These are phyloP conservation scores for Polia nebulosa DNA, from an alignment of 2,888 invertebrate genomes.

Conservation along the genomic window DNA sequence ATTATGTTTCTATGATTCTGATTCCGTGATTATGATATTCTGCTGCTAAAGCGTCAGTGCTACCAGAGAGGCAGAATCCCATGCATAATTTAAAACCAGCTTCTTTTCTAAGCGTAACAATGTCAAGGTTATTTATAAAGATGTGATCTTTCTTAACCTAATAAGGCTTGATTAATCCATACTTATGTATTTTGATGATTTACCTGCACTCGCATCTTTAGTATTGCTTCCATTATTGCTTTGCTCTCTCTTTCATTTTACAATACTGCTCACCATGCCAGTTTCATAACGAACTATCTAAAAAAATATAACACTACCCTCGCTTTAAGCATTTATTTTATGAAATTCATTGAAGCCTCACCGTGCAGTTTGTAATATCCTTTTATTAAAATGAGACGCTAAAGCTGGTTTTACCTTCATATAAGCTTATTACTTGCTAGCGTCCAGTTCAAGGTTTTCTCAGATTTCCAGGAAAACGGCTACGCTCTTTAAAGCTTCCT, in stretches of 20 bases:
- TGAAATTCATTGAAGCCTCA: conserved; percentile 33
- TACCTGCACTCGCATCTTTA: not conserved
- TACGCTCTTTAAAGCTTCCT: not conserved
- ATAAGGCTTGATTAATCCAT: not conserved
- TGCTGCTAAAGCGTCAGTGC: too few species aligned
- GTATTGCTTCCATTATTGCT: not conserved
- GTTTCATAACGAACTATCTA: conserved; percentile 35
- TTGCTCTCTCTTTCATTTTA: not conserved
- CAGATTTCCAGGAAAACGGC: not conserved
- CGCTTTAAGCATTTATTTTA: conserved; percentile 26
- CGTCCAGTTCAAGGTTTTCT: not conserved
- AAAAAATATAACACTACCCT: conserved; percentile 23
- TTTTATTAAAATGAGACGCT: conserved; percentile 49
- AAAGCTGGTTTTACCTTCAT: conserved; percentile 20
- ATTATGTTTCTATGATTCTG: too few species aligned
- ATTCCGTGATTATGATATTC: too few species aligned
- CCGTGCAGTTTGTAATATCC: conserved; percentile 42
- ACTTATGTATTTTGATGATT: not conserved
- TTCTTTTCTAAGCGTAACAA: not conserved
- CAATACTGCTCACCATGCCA: not conserved
- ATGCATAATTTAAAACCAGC: too few species aligned
- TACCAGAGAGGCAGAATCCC: too few species aligned
- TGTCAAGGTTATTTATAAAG: not conserved
- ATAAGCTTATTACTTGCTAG: conserved; percentile 23
- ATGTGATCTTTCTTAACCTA: not conserved